Percentiles rank a stretch among this genome's conserved stretches.
phyloP scores from a whole-genome alignment of 2,113 vertebrate species.

The Mus spicilegus region DNA sequence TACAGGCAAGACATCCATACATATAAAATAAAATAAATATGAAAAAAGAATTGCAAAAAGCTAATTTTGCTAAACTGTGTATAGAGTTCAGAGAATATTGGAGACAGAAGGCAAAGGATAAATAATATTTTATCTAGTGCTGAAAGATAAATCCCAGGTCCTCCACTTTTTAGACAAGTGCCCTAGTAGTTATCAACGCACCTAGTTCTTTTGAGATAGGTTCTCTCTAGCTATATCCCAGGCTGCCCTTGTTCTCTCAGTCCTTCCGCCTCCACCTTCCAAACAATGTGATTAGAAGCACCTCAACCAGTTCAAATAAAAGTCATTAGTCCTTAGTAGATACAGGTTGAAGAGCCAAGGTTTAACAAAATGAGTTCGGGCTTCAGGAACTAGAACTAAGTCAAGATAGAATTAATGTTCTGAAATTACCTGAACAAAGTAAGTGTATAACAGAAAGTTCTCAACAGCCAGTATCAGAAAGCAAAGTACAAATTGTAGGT shows the following conservation, averaged over 20 bases:
- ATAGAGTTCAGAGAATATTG: background rate
- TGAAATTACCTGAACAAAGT: slow-evolving; percentile 4
- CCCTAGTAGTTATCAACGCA: background rate
- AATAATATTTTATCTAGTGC: background rate
- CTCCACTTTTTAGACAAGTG: background rate
- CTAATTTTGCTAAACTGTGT: background rate
- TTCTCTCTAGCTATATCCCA: background rate
- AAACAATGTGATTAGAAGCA: background rate
- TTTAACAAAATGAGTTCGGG: background rate
- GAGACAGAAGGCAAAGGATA: background rate
- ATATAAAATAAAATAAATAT: background rate
- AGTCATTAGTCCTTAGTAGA: background rate
- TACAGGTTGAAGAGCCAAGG: background rate
- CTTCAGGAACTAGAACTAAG: background rate
- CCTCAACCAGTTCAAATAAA: background rate
- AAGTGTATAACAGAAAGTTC: background rate
- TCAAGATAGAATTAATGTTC: background rate
- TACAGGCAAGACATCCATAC: no score
- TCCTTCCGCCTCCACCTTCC: background rate
- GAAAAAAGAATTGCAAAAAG: background rate
- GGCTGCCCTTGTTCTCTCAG: background rate
- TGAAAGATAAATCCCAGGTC: background rate
- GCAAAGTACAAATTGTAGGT: background rate
- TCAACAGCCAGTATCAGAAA: background rate
- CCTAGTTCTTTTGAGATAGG: background rate